Conservation (phyloP, 2,113 vertebrate genomes). For the Sardina pilchardus region DNA sequence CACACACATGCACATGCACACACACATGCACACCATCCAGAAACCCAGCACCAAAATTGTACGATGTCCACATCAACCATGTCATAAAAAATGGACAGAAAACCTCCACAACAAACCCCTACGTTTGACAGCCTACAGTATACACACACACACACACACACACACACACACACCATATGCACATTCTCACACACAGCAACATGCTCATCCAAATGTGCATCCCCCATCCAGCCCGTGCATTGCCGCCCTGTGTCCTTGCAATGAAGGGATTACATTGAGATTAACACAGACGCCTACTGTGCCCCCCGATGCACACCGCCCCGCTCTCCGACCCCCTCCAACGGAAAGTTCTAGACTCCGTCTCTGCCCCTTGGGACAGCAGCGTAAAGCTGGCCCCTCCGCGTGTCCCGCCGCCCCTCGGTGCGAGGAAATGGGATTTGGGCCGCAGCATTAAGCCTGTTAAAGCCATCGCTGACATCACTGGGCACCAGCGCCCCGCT, state of each 20-base stretch:
- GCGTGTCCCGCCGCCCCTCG: not conserved
- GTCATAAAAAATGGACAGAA: not conserved
- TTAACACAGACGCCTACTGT: not conserved
- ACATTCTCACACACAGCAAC: not conserved
- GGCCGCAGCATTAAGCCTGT: slow-evolving; percentile 18
- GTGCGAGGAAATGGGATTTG: slow-evolving; percentile 24
- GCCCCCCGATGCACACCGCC: not conserved
- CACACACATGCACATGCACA: not conserved
- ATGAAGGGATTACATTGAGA: not conserved
- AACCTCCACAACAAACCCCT: not conserved
- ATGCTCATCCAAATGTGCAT: not conserved
- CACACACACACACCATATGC: not conserved
- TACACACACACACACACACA: slow-evolving; percentile 5
- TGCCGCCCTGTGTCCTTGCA: not conserved
- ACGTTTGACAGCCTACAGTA: not conserved
- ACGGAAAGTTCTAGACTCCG: not conserved
- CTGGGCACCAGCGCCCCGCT: not conserved
- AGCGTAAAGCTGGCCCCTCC: not conserved
- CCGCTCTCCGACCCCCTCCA: not conserved
- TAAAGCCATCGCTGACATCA: not conserved
- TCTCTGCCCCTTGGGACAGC: not conserved
- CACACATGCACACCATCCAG: no score
- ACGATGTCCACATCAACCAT: not conserved
- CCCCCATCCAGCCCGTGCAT: not conserved
- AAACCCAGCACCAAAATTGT: not conserved